phyloP scores from a whole-genome alignment of 2,113 vertebrate genomes.

The Dolichallabes microphthalmus region DNA sequence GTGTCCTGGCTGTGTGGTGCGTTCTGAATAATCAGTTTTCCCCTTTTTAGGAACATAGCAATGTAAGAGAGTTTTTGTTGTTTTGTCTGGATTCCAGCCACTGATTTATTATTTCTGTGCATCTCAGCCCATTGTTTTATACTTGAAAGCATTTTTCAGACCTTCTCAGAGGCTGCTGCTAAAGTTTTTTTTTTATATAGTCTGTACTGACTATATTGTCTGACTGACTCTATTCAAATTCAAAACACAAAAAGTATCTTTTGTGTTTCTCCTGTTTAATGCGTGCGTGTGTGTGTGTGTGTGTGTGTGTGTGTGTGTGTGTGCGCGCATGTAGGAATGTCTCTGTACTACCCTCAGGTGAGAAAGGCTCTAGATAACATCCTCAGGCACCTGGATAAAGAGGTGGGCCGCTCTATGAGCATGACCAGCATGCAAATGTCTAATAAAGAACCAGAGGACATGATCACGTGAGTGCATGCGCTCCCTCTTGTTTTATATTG shows the following conservation, averaged over 20 bases:
- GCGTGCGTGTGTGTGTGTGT: conserved; percentile 9
- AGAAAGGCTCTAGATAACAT: conserved; percentile 96
- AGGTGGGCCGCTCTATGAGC: conserved; percentile 97
- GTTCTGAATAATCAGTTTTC: neutral
- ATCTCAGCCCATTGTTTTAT: neutral
- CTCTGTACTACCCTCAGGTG: conserved; percentile 96
- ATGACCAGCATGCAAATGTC: conserved; percentile 99
- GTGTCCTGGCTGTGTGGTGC: neutral
- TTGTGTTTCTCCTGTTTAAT: neutral
- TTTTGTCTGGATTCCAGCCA: neutral
- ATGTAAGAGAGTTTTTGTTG: neutral
- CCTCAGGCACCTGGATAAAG: conserved; percentile 95
- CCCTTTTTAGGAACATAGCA: neutral
- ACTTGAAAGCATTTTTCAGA: conserved; percentile 9
- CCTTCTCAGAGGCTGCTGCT: neutral
- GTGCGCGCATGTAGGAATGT: conserved; percentile 82
- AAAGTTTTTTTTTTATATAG: neutral
- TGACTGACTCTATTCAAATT: neutral
- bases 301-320: conserved; percentile 6
- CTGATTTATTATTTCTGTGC: neutral
- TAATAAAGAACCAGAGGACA: conserved; percentile 98
- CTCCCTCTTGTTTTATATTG: neutral
- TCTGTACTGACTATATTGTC: neutral
- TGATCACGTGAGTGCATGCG: conserved; percentile 81
- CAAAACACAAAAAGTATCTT: neutral